Conservation (phyloP, 2,113 vertebrate genomes). For the Gracilinanus agilis region DNA sequence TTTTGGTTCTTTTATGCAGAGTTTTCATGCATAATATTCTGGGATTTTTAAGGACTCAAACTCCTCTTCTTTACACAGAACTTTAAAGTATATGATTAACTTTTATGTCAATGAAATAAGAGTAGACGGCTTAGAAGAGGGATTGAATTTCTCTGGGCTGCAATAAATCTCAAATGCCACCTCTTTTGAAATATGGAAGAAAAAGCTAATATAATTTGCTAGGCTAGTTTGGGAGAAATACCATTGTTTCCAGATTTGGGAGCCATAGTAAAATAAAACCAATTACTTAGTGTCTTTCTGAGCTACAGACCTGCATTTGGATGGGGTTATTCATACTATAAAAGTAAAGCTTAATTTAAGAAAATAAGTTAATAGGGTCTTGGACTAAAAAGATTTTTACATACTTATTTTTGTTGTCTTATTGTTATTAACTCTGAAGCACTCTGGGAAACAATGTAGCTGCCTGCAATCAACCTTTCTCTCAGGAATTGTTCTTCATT, state of each 20-base stretch:
- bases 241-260: slow-evolving; percentile 43
- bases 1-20: slow-evolving; percentile 16
- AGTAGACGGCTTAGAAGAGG: slow-evolving; percentile 8
- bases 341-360: slow-evolving; percentile 48
- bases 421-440: not conserved
- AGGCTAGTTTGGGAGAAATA: slow-evolving; percentile 44
- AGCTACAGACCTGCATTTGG: slow-evolving; percentile 29
- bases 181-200: slow-evolving; percentile 62
- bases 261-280: slow-evolving; percentile 40
- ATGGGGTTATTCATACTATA: not conserved
- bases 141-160: slow-evolving; percentile 31
- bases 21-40: slow-evolving; percentile 40
- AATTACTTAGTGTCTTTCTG: slow-evolving; percentile 43
- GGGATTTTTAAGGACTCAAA: not conserved
- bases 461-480: slow-evolving; percentile 8
- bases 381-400: slow-evolving; percentile 34
- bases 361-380: slow-evolving; percentile 40
- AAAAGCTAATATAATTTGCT: slow-evolving; percentile 37
- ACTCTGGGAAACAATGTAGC: not conserved
- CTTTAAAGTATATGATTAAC: slow-evolving; percentile 21
- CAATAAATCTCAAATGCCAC: slow-evolving; percentile 60
- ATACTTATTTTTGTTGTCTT: not conserved
- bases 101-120: slow-evolving; percentile 52
- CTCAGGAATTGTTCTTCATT: slow-evolving; percentile 10
- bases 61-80: not conserved